Base-by-base conservation (phyloP, 2,113 vertebrate genomes). In the Typhlomys cinereus region DNA sequence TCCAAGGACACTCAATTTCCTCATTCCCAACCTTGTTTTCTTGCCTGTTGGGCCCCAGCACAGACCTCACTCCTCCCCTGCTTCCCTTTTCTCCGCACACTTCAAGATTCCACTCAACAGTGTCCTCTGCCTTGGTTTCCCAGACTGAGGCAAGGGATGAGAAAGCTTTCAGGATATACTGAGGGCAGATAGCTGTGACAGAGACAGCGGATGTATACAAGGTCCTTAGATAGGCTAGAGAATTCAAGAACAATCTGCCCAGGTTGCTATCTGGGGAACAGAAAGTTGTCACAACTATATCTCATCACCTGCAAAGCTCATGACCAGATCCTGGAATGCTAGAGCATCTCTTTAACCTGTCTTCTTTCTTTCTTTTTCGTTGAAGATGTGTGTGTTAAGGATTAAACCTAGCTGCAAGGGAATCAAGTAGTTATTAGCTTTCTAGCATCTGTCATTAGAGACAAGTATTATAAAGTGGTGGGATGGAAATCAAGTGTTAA, bases 381-480 rank as follows among this genome's bases (percentile, higher is more conserved):
- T 44, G n/a, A n/a, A n/a, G n/a, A n/a, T 75, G 41, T 34, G 17
- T 36, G 29, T 59, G 12, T 27, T 66, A 31, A 25, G 44, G 31
- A n/a, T 31, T 39, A 59, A 89, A 87, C 62, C 80, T 89, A 96
- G 94, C 93, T 91, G 94, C 94, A 95, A 96, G 85, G 69, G 82
- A 95, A 67, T 52, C 85, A 0, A 52, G 91, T 31, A 92, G 39
- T 73, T 85, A 64, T 69, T 21, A 81, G 57, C 11, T 54, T 71
- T 80, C 66, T n/a, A 59, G 39, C 18, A 31, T 92, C 76, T 89
- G 12, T 34, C 61, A 10, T 41, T 31, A 89, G 88, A 44, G 44
- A 61, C 36, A 50, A 70, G 36, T 39, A 13, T 76, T 73, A 66
- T 66, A 94, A 73, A 20, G 50, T 70, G 61, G 21, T 23, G 21